A percentile compares a stretch with the other conserved stretches of the same genome.
Conservation (phyloP, 1,140 invertebrate genomes). For the Plutomurus gul region DNA sequence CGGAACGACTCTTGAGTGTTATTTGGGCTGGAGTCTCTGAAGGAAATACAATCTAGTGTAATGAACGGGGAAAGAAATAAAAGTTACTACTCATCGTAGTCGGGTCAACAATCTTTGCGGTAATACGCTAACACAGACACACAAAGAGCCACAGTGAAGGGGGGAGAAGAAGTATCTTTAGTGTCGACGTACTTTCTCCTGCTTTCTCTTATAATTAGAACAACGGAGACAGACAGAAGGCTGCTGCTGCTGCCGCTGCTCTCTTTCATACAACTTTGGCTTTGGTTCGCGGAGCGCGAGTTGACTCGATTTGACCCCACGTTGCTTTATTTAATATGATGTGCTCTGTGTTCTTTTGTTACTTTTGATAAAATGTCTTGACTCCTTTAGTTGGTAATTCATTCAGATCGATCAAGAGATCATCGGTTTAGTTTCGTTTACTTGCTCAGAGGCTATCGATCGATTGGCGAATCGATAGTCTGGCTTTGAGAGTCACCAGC, state of each 20-base stretch:
- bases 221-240: too few relatives aligned
- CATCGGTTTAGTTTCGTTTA: constrained; percentile 22
- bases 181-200: too few relatives aligned
- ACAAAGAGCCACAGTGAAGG: too few relatives aligned
- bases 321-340: background rate
- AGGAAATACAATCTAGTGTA: too few relatives aligned
- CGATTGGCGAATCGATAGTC: constrained; percentile 3
- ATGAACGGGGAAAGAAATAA: background rate
- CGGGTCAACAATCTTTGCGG: constrained; percentile 6
- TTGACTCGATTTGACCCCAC: background rate
- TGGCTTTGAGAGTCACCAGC: background rate
- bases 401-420: constrained; percentile 16
- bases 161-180: too few relatives aligned
- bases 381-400: constrained; percentile 21
- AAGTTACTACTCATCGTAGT: background rate
- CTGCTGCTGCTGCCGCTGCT: too few relatives aligned
- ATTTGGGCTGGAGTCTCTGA: too few relatives aligned
- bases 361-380: constrained; percentile 2
- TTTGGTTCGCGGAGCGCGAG: background rate
- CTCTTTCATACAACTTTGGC: too few relatives aligned
- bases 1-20: too few relatives aligned
- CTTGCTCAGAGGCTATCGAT: background rate
- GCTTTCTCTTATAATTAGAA: too few relatives aligned
- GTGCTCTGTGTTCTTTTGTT: background rate
- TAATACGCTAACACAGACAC: too few relatives aligned